Base-by-base conservation (phyloP, 2,113 vertebrate species). In the Odontophorus gujanensis region DNA sequence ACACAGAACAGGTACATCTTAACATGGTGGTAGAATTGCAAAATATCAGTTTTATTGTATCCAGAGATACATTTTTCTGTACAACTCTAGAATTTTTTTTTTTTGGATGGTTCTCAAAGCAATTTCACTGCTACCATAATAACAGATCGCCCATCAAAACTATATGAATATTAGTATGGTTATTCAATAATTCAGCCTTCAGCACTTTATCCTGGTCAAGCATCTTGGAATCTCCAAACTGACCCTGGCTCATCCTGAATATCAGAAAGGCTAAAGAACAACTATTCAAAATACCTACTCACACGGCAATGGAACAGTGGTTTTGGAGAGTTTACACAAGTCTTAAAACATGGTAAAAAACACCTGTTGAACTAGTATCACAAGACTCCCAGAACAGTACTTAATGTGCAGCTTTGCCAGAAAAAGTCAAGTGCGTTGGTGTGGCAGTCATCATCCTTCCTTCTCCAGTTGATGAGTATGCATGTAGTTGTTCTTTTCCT, bases 71-170 rank as follows among this genome's bases (percentile, higher is more conserved):
- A 66, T 48, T 92, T 94, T 82, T 95, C 84, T 87, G 55, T 30
- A 67, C 59, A 82, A 79, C 32, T 71, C 62, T 45, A 42, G 50
- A 87, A 67, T 87, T 66, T 80, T 50, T 66, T 77, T 50, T 63
- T 96, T 94, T 92, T 93, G 92, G 87, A 95, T 85, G 48, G 11
- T 68, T 85, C 89, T 92, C 91, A 96, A 92, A 95, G 91, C 63
- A 89, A 77, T 92, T 95, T 63, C 48, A 67, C 58, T 69, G 72
- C 34, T 92, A 79, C 75, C 92, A 91, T 80, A 96, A 89, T 76
- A 89, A 92, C 87, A 95, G 45, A 50, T 74, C 55, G 92, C 83
- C 67, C 59, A 89, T 36, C 38, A 71, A 53, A 84, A 93, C 32
- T 14, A 47, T 7, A 13, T 50, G 53, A 91, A 91, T 50, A 80